Evolutionary conservation across 2,113 vertebrate species (phyloP).

Genomic region (Sclerurus mexicanus): DNA sequence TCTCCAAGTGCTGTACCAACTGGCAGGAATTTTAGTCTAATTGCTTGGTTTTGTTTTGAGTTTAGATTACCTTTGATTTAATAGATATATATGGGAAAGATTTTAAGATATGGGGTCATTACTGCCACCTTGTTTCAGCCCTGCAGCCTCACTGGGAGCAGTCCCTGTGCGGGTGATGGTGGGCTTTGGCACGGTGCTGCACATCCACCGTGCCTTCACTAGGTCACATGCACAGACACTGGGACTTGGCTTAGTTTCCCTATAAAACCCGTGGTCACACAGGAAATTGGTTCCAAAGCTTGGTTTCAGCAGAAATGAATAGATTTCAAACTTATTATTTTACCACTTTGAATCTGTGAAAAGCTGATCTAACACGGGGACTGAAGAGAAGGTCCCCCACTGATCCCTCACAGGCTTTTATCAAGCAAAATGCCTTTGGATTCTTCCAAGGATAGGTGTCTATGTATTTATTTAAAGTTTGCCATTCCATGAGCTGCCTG

Average conservation of each 20-base stretch:
- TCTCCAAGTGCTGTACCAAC: not conserved
- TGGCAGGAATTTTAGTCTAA: not conserved
- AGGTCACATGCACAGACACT: not conserved
- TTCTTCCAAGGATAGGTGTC: not conserved
- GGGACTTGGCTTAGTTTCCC: not conserved
- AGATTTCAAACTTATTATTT: not conserved
- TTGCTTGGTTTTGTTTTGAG: not conserved
- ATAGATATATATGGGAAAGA: not conserved
- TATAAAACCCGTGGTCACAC: not conserved
- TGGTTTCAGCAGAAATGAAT: not conserved
- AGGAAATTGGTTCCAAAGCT: not conserved
- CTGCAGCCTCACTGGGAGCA: not conserved
- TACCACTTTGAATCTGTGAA: not conserved
- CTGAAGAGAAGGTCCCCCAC: not conserved
- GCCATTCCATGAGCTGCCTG: not conserved
- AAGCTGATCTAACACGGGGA: not conserved
- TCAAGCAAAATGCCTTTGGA: not conserved
- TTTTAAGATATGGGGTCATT: not conserved
- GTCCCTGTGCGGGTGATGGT: not conserved
- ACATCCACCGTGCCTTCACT: not conserved
- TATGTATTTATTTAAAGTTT: not conserved
- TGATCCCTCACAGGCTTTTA: not conserved
- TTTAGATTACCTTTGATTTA: not conserved
- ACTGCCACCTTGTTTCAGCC: not conserved
- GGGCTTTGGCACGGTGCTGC: not conserved